A percentile compares a stretch with the other conserved stretches of the same genome.
These are phyloP conservation scores for Solenopsis invicta DNA, from an alignment of 1,140 invertebrate species.

Conservation along the genomic window DNA sequence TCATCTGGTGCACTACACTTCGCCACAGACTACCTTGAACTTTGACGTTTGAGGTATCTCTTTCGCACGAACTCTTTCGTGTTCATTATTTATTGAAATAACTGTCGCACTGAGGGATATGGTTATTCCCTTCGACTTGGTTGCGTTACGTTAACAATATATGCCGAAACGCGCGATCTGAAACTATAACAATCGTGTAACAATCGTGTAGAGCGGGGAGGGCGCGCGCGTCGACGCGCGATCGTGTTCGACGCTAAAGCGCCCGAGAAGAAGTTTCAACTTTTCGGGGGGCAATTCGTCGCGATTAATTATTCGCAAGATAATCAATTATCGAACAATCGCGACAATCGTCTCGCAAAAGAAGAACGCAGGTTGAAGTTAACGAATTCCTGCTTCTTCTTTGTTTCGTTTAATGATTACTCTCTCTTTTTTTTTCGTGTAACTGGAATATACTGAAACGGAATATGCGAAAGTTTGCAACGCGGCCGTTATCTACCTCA, in stretches of 20 bases:
- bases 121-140: conserved; percentile 47
- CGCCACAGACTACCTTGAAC: conserved; percentile 75
- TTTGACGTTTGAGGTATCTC: conserved; percentile 76
- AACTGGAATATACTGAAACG: conserved; percentile 17
- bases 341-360: neutral
- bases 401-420: neutral
- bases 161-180: conserved; percentile 54
- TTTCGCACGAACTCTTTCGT: conserved; percentile 71
- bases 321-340: neutral
- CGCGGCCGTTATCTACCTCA: neutral
- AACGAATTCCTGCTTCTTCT: neutral
- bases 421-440: conserved; percentile 12
- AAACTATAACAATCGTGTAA: conserved; percentile 59
- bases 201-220: conserved; percentile 10
- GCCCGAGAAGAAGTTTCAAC: neutral
- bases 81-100: conserved; percentile 76
- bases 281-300: neutral
- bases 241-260: neutral
- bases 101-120: conserved; percentile 46
- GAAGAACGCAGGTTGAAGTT: neutral
- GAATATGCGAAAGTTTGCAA: neutral
- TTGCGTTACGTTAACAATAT: conserved; percentile 60
- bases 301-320: neutral
- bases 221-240: neutral
- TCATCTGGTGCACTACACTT: conserved; percentile 69